Evolutionary conservation across 2,888 invertebrate species (phyloP), one percentile per base, ranked within the genome.

Genomic region (Spodoptera exigua): DNA sequence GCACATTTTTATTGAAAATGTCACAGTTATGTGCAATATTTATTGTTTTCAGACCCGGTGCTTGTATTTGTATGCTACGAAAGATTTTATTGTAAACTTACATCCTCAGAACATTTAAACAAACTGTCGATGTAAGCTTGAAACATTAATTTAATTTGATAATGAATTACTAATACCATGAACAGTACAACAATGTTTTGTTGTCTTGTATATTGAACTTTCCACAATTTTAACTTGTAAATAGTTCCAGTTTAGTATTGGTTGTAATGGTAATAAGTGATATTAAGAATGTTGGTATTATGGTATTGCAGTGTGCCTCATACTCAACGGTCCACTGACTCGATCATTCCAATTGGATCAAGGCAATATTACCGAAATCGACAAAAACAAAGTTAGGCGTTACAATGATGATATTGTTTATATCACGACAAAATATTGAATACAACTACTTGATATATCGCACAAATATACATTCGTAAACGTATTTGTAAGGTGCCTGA

Each of bases 91-190:
- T 63, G 34, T 65, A 45, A 47, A 62, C 61, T 72, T 72, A 76
- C 84, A 89, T 89, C 92, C 90, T 92, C 91, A 89, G 92, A 91
- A 92, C 91, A 87, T 84, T 89, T 88, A 87, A 87, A 74, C 72
- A 75, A 78, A 78, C 85, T 86, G 81, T 82, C 64, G 78, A 78
- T 85, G 82, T 87, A 85, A 85, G 84, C 79, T 87, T 87, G 69
- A 78, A 71, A 71, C 66, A 35, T 63, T 70, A 43, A 49, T 56
- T 62, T 70, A 61, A 71, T 74, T 76, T 75, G 52, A 71, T 72
- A 53, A 54, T 63, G 66, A 70, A 72, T 51, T 68, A 66, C 58
- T 66, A 64, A 53, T 70, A 70, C 61, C 65, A 76, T 56, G 66
- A 71, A 74, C 74, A 80, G 73, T 77, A 79, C 80, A 73, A 70